A percentile compares a stretch with the other conserved stretches of the same genome.
Evolutionary conservation across 2,797 vertebrate species (phyloP).

Genomic region (Synanceia verrucosa): DNA sequence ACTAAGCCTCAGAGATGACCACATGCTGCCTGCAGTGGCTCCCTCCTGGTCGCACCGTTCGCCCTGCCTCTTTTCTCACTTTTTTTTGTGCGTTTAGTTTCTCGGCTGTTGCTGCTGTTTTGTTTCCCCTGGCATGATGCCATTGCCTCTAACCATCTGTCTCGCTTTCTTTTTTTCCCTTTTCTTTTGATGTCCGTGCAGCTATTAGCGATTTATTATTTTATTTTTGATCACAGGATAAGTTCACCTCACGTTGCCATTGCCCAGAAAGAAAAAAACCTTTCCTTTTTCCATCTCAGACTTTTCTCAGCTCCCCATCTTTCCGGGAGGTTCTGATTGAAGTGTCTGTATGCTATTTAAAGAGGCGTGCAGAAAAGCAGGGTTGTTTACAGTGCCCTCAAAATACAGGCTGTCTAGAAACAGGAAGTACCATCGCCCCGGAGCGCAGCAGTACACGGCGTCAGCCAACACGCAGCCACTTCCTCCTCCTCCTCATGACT

Average conservation of each 20-base stretch:
- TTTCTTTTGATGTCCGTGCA: slow-evolving; percentile 28
- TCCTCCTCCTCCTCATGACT: slow-evolving; percentile 63
- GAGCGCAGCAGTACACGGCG: slow-evolving; percentile 58
- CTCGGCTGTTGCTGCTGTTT: slow-evolving; percentile 48
- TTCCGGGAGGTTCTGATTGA: slow-evolving; percentile 57
- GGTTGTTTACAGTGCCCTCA: slow-evolving; percentile 72
- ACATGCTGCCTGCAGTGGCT: slow-evolving; percentile 43
- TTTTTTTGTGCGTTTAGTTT: slow-evolving; percentile 42
- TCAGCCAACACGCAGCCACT: slow-evolving; percentile 66
- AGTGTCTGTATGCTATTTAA: slow-evolving; percentile 76
- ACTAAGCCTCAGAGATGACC: slow-evolving; percentile 40
- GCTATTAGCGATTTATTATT: slow-evolving; percentile 25
- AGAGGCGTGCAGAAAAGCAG: slow-evolving; percentile 63
- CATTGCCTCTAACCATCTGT: slow-evolving; percentile 70
- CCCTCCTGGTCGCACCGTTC: slow-evolving; percentile 17
- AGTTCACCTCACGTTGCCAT: background rate
- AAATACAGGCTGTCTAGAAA: slow-evolving; percentile 76
- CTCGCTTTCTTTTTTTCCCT: slow-evolving; percentile 37
- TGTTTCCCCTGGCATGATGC: slow-evolving; percentile 58
- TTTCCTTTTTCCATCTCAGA: slow-evolving; percentile 12
- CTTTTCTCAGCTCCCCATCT: slow-evolving; percentile 38
- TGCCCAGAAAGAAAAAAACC: slow-evolving; percentile 9
- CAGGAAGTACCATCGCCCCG: slow-evolving; percentile 76
- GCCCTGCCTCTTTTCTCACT: slow-evolving; percentile 18
- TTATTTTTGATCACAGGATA: slow-evolving; percentile 28